Base-by-base conservation (phyloP, 2,113 vertebrate species). In the Uria lomvia region DNA sequence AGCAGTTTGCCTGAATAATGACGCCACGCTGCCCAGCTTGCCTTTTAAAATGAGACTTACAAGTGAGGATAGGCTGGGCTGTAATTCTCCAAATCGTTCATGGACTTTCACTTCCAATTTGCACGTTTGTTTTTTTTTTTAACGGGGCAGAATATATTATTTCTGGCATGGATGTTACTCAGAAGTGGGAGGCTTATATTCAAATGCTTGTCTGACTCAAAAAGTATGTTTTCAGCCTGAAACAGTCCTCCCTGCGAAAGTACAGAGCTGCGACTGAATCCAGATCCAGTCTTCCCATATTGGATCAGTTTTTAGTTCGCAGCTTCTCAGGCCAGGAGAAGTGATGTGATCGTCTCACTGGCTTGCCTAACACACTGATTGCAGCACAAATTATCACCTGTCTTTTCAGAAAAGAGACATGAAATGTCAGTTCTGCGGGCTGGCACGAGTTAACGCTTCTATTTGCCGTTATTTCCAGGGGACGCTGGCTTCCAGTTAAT, bases 51-150 rank as follows among this genome's bases (percentile, higher is more conserved):
- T 55, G 4, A 40, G 24, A 24, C 8, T 50, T 67, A 32, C 8
- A n/a, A 45, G 32, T 13, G 19, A 38, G 52, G 36, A 72, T 49
- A 55, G 13, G 10, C 73, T 47, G 58, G 34, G 90, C 77, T 72
- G n/a, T 12, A n/a, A 74, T 56, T 75, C 26, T 49, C 49, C 26
- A 66, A 49, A 82, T 55, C 43, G 26, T 85, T 63, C 71, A 32
- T 7, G 49, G 80, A 23, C 27, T 82, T 91, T 76, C 86, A 65
- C 27, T 81, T 85, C 80, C 73, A 91, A 79, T 78, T 40, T 56
- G 36, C 45, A 60, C 56, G 74, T 21, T 21, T 6, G 17, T 18
- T 55, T 53, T 32, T 30, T 72, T 84, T 30, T 78, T 52, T 63
- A 73, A 26, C 18, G 19, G 59, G 29, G 55, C 42, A 38, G 71